These are phyloP conservation scores for Stratiomys singularior DNA, from an alignment of 2,888 invertebrate species.

Conservation along the genomic window DNA sequence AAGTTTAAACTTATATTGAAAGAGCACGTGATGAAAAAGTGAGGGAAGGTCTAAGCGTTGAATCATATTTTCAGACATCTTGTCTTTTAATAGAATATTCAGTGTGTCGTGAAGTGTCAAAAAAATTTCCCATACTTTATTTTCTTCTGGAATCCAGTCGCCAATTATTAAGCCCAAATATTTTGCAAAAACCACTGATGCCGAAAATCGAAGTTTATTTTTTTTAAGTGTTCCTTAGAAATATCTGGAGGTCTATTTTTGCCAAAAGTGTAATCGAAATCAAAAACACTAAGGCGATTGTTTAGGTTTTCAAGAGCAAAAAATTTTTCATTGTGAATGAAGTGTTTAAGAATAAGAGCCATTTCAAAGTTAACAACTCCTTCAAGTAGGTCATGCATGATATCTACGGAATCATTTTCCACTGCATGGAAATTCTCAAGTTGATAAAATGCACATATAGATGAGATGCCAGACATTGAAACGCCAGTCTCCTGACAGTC, in stretches of 20 bases:
- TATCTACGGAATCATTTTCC: constrained; percentile 50
- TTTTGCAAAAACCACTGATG: constrained; percentile 3
- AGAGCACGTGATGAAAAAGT: background rate
- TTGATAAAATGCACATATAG: constrained; percentile 47
- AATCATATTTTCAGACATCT: background rate
- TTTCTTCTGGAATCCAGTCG: constrained; percentile 19
- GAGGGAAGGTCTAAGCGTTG: background rate
- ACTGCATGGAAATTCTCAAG: constrained; percentile 48
- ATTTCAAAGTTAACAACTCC: constrained; percentile 51
- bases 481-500: constrained; percentile 43
- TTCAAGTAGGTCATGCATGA: constrained; percentile 52
- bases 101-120: background rate
- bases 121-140: background rate
- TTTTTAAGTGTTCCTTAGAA: constrained; percentile 24
- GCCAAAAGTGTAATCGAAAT: constrained; percentile 47
- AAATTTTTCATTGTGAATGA: constrained; percentile 41
- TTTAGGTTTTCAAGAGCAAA: constrained; percentile 50
- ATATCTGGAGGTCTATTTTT: constrained; percentile 46
- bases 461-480: constrained; percentile 46
- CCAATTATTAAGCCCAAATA: background rate
- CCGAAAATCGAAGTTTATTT: constrained; percentile 13
- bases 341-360: constrained; percentile 46
- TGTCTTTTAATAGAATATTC: background rate
- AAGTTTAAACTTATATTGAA: background rate
- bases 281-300: constrained; percentile 50